Percentiles rank a stretch among this genome's conserved stretches.
phyloP scores from a whole-genome alignment of 2,797 vertebrate genomes.

The Enteromius thamalakanensis region DNA sequence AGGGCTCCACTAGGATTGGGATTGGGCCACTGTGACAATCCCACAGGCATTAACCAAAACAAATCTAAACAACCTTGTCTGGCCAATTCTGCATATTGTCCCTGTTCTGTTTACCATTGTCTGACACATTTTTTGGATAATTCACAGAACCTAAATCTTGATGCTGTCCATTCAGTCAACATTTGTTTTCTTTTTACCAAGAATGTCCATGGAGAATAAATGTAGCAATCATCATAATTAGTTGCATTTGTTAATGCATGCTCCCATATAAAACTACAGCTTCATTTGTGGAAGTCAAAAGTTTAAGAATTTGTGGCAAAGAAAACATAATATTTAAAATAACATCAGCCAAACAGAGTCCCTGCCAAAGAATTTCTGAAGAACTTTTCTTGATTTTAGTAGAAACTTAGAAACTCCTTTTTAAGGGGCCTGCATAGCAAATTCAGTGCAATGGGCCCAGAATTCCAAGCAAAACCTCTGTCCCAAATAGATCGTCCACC shows the following conservation, averaged over 20 bases:
- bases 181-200: neutral
- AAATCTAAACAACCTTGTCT: neutral
- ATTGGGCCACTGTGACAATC: too few species aligned
- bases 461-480: too few species aligned
- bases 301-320: neutral
- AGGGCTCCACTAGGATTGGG: too few species aligned
- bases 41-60: neutral
- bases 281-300: neutral
- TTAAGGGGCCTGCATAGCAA: too few species aligned
- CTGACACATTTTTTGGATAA: neutral
- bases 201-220: neutral
- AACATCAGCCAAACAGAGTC: neutral
- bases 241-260: neutral
- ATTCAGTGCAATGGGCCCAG: too few species aligned
- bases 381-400: neutral
- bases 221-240: neutral
- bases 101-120: neutral
- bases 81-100: neutral
- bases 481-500: too few species aligned
- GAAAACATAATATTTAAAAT: neutral
- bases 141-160: neutral
- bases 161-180: neutral
- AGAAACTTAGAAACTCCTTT: neutral
- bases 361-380: neutral
- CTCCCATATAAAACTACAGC: neutral